Evolutionary conservation across 2,797 vertebrate species (phyloP), one percentile per base, ranked within the genome.

Genomic region (Picus viridis): DNA sequence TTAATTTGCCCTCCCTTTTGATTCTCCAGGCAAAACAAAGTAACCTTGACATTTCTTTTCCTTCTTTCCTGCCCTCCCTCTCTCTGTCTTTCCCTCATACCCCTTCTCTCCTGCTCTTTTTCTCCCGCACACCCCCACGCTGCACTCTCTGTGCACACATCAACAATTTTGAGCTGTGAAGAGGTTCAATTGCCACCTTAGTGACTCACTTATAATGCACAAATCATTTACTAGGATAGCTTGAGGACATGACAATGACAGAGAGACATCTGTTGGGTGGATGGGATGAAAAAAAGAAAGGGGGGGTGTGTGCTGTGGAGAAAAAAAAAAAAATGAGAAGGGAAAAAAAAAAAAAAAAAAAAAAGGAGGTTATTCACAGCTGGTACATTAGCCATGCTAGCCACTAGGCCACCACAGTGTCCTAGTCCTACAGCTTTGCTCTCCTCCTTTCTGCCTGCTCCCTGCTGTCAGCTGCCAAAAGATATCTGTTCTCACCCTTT

Each of bases 401-500:
- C 97, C 97, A 97, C 97, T 96, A 97, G 97, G 92, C 97, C 97
- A 98, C 96, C 92, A 94, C 88, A 41, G 74, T 97, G 97, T 97
- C 97, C 97, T 97, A 82, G 83, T 96, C 96, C 97, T 97, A 93
- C 86, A 83, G 94, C 94, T 97, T 97, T 93, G 70, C 96, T 96
- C 93, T 96, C 92, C 78, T 97, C 89, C 89, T 90, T 88, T 92
- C 96, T 97, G 94, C 96, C 97, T 96, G 95, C 93, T 96, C 97
- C 97, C 98, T 97, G 97, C 98, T 98, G 96, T 98, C 96, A 97
- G 97, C 98, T 98, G 98, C 98, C 98, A 98, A 97, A 96, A 97
- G 97, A 97, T 98, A 98, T 99, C 98, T 98, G 98, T 99, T 99
- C 98, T 98, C 98, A 99, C 98, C 97, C 97, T 96, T 97, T 96